These are phyloP conservation scores for Meghimatium bilineatum DNA, from an alignment of 2,888 invertebrate genomes.

Conservation along the genomic window DNA sequence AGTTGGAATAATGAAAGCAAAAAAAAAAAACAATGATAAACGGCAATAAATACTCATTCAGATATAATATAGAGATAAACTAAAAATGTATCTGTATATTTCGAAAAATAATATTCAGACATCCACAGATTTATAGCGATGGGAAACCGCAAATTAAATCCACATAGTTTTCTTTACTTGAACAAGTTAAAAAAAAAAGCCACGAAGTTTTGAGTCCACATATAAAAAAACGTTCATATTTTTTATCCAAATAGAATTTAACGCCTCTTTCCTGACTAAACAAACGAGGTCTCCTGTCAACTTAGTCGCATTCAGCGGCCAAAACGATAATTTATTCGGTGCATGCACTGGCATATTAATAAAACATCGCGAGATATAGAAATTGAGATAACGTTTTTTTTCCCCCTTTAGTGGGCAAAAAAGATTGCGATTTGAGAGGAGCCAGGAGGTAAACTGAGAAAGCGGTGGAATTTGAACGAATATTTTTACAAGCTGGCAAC, in stretches of 20 bases:
- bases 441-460: slow-evolving; percentile 6
- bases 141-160: neutral
- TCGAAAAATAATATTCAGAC: too few relatives aligned
- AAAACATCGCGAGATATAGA: neutral
- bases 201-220: neutral
- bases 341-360: slow-evolving; percentile 11
- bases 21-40: too few relatives aligned
- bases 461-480: slow-evolving; percentile 14
- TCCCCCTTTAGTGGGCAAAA: neutral
- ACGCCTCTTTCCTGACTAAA: slow-evolving; percentile 4
- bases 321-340: slow-evolving; percentile 22
- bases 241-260: neutral
- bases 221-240: neutral
- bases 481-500: neutral
- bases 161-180: neutral
- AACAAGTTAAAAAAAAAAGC: neutral
- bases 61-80: too few relatives aligned
- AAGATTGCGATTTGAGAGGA: neutral
- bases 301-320: neutral
- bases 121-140: too few relatives aligned
- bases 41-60: too few relatives aligned
- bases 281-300: neutral
- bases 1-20: too few relatives aligned
- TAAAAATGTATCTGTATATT: too few relatives aligned
- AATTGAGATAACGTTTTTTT: neutral